These are phyloP conservation scores for Lepidurus couesii DNA, from an alignment of 1,140 invertebrate species.

Conservation along the genomic window DNA sequence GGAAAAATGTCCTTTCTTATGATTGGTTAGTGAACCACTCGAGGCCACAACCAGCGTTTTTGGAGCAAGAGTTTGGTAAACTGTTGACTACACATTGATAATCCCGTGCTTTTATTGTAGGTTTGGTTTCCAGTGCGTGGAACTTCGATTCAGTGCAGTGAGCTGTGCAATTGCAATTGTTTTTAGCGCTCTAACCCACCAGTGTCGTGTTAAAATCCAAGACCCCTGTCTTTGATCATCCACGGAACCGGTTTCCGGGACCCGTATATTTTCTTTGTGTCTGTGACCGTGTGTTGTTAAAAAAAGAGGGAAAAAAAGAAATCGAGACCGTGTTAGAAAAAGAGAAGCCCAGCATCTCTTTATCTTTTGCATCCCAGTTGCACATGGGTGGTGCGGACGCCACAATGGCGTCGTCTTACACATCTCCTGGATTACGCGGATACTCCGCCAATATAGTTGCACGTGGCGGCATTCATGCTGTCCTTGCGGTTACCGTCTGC, in stretches of 20 bases:
- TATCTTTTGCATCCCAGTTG: slow-evolving; percentile 10
- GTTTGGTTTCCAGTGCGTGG: too few species aligned
- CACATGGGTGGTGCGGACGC: slow-evolving; percentile 11
- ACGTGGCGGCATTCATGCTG: slow-evolving; percentile 2
- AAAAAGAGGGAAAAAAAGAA: neutral
- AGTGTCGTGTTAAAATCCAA: neutral
- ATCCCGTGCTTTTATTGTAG: too few species aligned
- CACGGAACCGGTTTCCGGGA: neutral
- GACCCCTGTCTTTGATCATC: neutral
- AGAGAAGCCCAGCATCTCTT: slow-evolving; percentile 4
- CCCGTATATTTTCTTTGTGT: slow-evolving; percentile 4
- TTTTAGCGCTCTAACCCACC: neutral
- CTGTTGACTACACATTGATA: too few species aligned
- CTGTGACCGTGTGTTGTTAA: neutral
- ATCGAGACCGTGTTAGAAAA: neutral
- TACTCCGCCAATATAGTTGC: neutral
- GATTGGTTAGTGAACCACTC: too few species aligned
- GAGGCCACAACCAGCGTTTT: too few species aligned
- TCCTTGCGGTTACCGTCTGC: neutral
- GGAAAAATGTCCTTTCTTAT: too few species aligned
- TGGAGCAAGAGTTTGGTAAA: too few species aligned
- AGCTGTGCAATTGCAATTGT: too few species aligned
- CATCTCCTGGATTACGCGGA: slow-evolving; percentile 8
- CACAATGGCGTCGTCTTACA: slow-evolving; percentile 9
- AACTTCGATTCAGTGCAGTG: too few species aligned